Conservation (phyloP, 2,888 invertebrate species). For the Himalopsyche kuldschensis region DNA sequence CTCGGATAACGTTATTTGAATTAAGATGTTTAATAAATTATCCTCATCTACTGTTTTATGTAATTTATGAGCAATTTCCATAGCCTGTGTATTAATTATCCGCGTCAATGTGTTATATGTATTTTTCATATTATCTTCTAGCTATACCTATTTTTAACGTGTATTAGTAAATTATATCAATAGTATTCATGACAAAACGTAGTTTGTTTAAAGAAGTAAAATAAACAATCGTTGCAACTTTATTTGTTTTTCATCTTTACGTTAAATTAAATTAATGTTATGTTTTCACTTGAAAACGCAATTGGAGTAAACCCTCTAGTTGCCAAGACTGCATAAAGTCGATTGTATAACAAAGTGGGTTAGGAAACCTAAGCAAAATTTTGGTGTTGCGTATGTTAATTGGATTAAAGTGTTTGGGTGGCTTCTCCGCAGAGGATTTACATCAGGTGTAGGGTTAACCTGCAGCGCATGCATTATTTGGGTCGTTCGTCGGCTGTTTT, state of each 20-base stretch:
- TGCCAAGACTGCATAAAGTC: neutral
- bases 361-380: slow-evolving; percentile 39
- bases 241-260: too few relatives aligned
- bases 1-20: neutral
- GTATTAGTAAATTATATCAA: too few relatives aligned
- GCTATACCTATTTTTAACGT: too few relatives aligned
- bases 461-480: slow-evolving; percentile 9
- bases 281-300: neutral
- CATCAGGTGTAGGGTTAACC: slow-evolving; percentile 2
- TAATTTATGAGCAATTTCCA: neutral
- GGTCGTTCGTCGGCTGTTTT: neutral
- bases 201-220: too few relatives aligned
- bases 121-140: too few relatives aligned
- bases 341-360: slow-evolving; percentile 27
- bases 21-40: neutral
- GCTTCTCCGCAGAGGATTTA: slow-evolving; percentile 15
- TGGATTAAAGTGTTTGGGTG: slow-evolving; percentile 33
- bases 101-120: neutral
- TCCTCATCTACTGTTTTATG: neutral
- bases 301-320: neutral
- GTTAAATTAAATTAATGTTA: too few relatives aligned
- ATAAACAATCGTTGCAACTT: too few relatives aligned
- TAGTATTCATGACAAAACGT: too few relatives aligned
- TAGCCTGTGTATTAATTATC: neutral
- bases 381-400: slow-evolving; percentile 33